Evolutionary conservation across 92 coral and sea anemone genomes (phyloP).

Genomic region (Zoanthus sociatus): DNA sequence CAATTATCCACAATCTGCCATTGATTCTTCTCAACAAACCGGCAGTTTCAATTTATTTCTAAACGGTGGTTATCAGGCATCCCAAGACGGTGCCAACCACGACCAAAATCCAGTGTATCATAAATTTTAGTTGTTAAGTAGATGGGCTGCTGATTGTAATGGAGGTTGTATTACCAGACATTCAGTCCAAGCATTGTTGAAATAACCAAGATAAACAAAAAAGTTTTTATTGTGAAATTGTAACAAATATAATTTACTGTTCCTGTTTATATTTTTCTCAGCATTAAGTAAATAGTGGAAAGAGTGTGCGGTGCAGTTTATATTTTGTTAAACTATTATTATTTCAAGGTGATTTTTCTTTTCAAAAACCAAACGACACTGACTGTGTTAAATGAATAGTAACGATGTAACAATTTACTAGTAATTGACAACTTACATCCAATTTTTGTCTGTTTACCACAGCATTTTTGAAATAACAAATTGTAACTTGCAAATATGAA

Average conservation of each 20-base stretch:
- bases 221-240: no score
- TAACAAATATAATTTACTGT: no score
- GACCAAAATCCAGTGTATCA: background rate
- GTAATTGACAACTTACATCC: no score
- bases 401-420: no score
- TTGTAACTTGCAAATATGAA: no score
- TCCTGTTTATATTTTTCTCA: background rate
- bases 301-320: conserved; percentile 9
- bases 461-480: background rate
- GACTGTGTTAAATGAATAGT: background rate
- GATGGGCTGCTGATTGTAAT: conserved; percentile 5
- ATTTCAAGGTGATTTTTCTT: background rate
- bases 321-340: background rate
- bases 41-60: conserved; percentile 9
- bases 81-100: conserved; percentile 20
- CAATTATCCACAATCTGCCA: conserved; percentile 12
- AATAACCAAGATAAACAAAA: background rate
- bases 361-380: background rate
- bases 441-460: background rate
- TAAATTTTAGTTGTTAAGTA: background rate
- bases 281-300: conserved; percentile 6
- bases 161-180: conserved; percentile 9
- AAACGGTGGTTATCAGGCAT: conserved; percentile 13
- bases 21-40: conserved; percentile 1
- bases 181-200: conserved; percentile 7